Conservation (phyloP, 2,113 vertebrate species). For the Rhinoderma darwinii region DNA sequence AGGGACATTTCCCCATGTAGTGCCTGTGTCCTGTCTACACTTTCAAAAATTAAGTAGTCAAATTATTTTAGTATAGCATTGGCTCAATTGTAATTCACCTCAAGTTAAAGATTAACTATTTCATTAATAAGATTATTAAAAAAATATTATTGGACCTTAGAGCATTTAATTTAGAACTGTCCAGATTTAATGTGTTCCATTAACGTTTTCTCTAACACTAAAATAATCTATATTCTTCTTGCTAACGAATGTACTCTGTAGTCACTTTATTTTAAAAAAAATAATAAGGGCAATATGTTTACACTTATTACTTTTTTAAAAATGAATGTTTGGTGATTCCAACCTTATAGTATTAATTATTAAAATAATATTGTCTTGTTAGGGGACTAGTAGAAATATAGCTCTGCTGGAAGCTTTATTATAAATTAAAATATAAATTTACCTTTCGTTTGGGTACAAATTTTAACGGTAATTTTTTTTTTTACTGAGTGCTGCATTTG, state of each 20-base stretch:
- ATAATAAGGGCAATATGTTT: not conserved
- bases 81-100: not conserved
- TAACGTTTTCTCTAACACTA: not conserved
- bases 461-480: too few relatives aligned
- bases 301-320: not conserved
- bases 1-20: too few relatives aligned
- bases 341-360: not conserved
- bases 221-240: not conserved
- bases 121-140: conserved; percentile 23
- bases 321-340: not conserved
- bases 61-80: not conserved
- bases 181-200: conserved; percentile 13
- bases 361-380: not conserved
- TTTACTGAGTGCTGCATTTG: too few relatives aligned
- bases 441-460: not conserved
- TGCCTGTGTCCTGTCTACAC: not conserved
- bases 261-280: not conserved
- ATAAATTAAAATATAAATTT: not conserved
- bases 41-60: not conserved
- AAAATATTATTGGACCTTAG: not conserved
- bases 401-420: not conserved
- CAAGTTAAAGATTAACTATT: conserved; percentile 5
- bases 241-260: not conserved
- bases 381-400: not conserved
- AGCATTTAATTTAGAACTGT: conserved; percentile 21